Conservation (phyloP, 2,797 vertebrate species). For the Cuculus canorus region DNA sequence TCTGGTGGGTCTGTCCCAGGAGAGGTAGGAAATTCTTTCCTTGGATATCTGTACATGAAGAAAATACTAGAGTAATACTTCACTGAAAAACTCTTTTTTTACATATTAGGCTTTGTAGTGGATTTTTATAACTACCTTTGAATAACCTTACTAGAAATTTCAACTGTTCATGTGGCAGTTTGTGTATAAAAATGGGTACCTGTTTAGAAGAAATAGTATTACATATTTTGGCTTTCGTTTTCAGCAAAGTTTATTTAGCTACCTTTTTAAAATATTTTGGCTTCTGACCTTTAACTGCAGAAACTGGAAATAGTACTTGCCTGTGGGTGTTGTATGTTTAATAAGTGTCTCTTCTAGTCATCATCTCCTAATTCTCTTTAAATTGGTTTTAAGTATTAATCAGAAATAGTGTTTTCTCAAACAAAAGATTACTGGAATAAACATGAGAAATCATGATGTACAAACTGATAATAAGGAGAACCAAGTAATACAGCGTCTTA, state of each 20-base stretch:
- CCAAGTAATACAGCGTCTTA: not conserved
- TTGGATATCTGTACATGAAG: not conserved
- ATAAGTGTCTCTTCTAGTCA: not conserved
- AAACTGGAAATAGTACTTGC: not conserved
- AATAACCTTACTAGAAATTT: not conserved
- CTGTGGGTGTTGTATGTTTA: not conserved
- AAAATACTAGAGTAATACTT: not conserved
- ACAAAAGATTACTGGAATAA: not conserved
- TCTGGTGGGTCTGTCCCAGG: constrained; percentile 95
- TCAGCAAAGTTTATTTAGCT: not conserved
- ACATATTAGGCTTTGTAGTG: not conserved
- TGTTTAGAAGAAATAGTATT: not conserved
- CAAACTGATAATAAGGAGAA: not conserved
- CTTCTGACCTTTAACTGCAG: not conserved
- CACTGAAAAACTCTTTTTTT: not conserved
- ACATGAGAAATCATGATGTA: too few relatives aligned
- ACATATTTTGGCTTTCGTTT: not conserved
- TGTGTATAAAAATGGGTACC: fast-evolving
- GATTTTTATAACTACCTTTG: not conserved
- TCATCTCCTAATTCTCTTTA: not conserved
- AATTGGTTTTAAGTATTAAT: not conserved
- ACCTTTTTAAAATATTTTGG: not conserved
- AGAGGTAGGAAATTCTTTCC: constrained; percentile 81
- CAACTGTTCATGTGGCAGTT: not conserved
- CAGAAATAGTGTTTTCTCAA: not conserved